Evolutionary conservation across 2,113 vertebrate genomes (phyloP).

Genomic region (Oxyura jamaicensis): DNA sequence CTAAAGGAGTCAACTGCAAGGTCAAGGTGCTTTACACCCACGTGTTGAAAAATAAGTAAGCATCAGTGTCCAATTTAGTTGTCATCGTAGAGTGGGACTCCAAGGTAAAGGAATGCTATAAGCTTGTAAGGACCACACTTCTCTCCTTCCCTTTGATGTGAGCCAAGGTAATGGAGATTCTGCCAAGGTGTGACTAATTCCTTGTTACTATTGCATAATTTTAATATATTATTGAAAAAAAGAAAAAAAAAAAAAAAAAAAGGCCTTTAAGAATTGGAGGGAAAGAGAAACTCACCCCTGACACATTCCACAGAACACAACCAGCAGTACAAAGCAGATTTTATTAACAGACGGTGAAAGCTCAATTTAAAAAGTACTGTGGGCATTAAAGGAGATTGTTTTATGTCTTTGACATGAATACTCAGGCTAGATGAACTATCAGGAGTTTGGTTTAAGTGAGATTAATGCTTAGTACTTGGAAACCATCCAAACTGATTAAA

Average conservation of each 20-base stretch:
- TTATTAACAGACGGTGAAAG: conserved; percentile 73
- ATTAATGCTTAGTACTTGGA: conserved; percentile 77
- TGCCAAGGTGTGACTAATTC: conserved; percentile 51
- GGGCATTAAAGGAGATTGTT: conserved; percentile 73
- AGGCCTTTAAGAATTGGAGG: conserved; percentile 29
- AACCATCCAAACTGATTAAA: conserved; percentile 78
- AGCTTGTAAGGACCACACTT: conserved; percentile 22
- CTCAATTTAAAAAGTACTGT: conserved; percentile 68
- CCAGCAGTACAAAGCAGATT: conserved; percentile 65
- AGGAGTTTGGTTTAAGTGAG: conserved; percentile 74
- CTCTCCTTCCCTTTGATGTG: conserved; percentile 44
- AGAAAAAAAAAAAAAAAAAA: conserved; percentile 25
- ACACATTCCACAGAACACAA: conserved; percentile 42
- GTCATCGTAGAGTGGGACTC: conserved; percentile 64
- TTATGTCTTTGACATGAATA: conserved; percentile 77
- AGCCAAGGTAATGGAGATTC: conserved; percentile 54
- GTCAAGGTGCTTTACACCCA: conserved; percentile 12
- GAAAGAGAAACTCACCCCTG: conserved; percentile 30
- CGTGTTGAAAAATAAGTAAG: conserved; percentile 34
- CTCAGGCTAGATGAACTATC: conserved; percentile 73
- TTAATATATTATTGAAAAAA: conserved; percentile 35
- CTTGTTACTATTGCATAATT: conserved; percentile 58
- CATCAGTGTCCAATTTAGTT: conserved; percentile 71
- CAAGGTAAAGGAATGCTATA: conserved; percentile 27
- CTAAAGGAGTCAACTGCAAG: conserved; percentile 2